A percentile compares a stretch with the other conserved stretches of the same genome.
phyloP scores from a whole-genome alignment of 2,113 vertebrate genomes.

The Stigmatopora nigra region DNA sequence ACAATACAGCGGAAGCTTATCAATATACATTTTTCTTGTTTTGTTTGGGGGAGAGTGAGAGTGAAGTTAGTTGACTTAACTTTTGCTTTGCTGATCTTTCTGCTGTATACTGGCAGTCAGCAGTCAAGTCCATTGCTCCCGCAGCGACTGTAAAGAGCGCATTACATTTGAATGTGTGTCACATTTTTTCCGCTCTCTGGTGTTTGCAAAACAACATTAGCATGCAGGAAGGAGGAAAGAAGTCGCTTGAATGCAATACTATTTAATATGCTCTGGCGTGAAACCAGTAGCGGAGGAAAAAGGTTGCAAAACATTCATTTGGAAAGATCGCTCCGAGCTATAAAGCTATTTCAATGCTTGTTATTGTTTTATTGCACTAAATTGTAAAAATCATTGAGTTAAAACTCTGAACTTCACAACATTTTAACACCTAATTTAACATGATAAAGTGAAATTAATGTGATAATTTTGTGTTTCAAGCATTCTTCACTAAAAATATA shows the following conservation, averaged over 20 bases:
- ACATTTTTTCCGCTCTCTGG: not conserved
- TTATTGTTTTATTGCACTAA: no score
- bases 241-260: not conserved
- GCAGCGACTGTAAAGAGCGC: not conserved
- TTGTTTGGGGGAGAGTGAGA: not conserved
- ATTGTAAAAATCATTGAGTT: no score
- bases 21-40: not conserved
- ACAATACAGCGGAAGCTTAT: constrained; percentile 27
- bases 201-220: constrained; percentile 6
- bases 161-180: constrained; percentile 7
- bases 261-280: not conserved
- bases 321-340: not conserved
- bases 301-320: not conserved
- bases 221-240: not conserved
- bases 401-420: no score
- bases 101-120: not conserved
- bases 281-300: not conserved
- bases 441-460: no score
- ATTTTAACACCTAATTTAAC: no score
- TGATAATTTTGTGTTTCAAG: no score
- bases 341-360: no score
- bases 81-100: constrained; percentile 3
- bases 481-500: no score
- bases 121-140: constrained; percentile 6
- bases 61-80: constrained; percentile 3